Conservation (phyloP, 2,113 vertebrate species). For the Dasyurus viverrinus region DNA sequence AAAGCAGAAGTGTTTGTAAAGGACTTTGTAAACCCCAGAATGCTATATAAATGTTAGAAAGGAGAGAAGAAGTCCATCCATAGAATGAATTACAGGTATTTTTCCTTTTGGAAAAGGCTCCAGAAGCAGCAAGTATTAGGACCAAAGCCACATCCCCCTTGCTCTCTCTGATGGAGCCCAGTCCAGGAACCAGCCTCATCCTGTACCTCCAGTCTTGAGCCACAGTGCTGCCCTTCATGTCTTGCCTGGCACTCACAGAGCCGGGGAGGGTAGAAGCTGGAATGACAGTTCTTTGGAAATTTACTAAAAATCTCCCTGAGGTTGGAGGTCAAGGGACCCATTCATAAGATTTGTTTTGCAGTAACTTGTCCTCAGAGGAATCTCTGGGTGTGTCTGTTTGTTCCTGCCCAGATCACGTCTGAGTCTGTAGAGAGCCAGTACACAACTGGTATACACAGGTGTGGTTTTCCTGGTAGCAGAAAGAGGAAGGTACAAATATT, state of each 20-base stretch:
- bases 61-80: not conserved
- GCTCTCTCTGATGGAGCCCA: accelerated
- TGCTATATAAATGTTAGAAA: not conserved
- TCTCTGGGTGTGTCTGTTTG: not conserved
- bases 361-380: not conserved
- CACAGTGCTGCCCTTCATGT: not conserved
- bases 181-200: not conserved
- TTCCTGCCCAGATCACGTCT: not conserved
- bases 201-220: not conserved
- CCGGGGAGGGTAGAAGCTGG: accelerated
- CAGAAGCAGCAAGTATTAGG: not conserved
- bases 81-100: not conserved
- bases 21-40: not conserved
- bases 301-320: not conserved
- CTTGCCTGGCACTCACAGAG: accelerated
- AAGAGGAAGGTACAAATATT: not conserved
- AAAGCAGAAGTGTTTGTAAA: not conserved
- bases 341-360: constrained; percentile 31
- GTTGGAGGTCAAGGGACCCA: constrained; percentile 44
- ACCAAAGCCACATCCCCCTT: accelerated
- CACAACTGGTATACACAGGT: not conserved
- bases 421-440: not conserved
- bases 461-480: accelerated
- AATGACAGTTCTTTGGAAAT: constrained; percentile 50
- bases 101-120: not conserved